Evolutionary conservation across 2,888 invertebrate species (phyloP).

Genomic region (Megaustenia siamemsis): DNA sequence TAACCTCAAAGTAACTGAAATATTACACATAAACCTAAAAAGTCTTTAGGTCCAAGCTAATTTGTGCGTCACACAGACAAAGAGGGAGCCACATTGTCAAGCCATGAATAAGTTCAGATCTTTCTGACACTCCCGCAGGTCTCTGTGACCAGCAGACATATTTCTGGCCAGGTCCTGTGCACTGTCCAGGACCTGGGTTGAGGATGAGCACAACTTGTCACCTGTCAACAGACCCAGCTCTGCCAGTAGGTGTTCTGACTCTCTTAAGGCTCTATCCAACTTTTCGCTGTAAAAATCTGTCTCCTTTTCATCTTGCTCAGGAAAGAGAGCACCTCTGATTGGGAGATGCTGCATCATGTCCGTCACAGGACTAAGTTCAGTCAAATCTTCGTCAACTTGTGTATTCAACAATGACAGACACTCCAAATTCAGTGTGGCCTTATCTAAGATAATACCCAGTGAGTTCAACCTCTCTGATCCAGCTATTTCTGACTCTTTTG

Average conservation of each 20-base stretch:
- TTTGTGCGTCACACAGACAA: not conserved
- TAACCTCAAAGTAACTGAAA: no score
- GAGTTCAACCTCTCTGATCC: conserved; percentile 66
- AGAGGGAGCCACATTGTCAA: not conserved
- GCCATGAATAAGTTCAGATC: conserved; percentile 11
- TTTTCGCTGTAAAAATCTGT: conserved; percentile 60
- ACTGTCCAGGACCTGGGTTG: not conserved
- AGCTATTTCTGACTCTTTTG: conserved; percentile 63
- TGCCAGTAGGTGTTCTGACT: conserved; percentile 73
- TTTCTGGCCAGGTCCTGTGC: conserved; percentile 5
- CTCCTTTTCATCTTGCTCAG: conserved; percentile 64
- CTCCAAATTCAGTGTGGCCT: conserved; percentile 56
- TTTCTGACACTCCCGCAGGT: not conserved
- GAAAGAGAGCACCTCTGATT: conserved; percentile 70
- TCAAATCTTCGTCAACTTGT: conserved; percentile 64
- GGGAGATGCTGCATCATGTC: conserved; percentile 74
- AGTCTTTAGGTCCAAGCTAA: no score
- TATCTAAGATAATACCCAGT: conserved; percentile 69
- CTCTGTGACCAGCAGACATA: not conserved
- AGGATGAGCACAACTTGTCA: no score
- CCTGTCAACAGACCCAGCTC: conserved; percentile 56
- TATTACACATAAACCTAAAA: no score
- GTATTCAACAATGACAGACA: conserved; percentile 65
- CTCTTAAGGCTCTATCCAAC: conserved; percentile 66
- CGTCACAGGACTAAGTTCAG: conserved; percentile 66